Evolutionary conservation across 1,140 invertebrate genomes (phyloP).

Genomic region (Parasteatoda tepidariorum): DNA sequence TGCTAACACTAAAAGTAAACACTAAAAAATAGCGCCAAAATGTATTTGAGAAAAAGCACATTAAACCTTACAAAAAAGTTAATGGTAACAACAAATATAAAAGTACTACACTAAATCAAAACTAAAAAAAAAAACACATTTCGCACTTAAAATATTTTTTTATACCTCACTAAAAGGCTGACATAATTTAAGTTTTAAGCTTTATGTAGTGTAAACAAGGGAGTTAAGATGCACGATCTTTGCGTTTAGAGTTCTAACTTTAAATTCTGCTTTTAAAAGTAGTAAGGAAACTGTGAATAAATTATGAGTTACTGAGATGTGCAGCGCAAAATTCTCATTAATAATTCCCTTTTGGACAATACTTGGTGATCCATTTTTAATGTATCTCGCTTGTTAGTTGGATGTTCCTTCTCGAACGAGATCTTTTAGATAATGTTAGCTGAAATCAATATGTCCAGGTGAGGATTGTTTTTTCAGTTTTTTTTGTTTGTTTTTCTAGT

Average conservation of each 20-base stretch:
- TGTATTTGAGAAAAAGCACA: no score
- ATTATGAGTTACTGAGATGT: conserved; percentile 33
- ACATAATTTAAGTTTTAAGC: conserved; percentile 39
- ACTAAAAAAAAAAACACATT: not conserved
- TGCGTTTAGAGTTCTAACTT: conserved; percentile 14
- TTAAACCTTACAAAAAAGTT: no score
- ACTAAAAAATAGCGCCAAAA: no score
- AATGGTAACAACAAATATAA: no score
- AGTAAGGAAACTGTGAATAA: conserved; percentile 42
- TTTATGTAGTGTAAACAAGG: conserved; percentile 22
- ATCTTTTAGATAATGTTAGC: conserved; percentile 25
- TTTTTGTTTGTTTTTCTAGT: no score
- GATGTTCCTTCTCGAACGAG: conserved; percentile 13
- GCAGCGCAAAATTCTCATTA: conserved; percentile 1
- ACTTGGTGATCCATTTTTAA: conserved; percentile 44
- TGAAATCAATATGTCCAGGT: conserved; percentile 12
- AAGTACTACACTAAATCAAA: no score
- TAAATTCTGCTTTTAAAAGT: conserved; percentile 13
- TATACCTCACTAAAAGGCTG: conserved; percentile 2
- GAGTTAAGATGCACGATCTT: not conserved
- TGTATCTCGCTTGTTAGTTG: conserved; percentile 39
- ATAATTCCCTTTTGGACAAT: conserved; percentile 48
- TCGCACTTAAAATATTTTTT: conserved; percentile 3
- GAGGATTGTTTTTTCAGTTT: no score
- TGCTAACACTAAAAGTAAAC: no score